Base-by-base conservation (phyloP, 1,140 invertebrate genomes). In the Drosophila orena region DNA sequence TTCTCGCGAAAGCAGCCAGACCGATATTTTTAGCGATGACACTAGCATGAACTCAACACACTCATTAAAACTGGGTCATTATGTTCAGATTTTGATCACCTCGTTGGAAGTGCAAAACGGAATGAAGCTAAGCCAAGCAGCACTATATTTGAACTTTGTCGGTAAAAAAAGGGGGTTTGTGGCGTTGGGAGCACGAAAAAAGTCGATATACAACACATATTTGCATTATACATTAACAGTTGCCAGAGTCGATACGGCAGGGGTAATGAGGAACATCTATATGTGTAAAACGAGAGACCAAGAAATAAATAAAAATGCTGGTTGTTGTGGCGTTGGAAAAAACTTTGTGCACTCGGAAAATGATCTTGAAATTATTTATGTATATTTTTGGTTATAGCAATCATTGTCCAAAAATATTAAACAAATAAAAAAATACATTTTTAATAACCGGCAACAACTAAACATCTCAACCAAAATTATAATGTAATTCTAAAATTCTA, bases 151-250 rank as follows among this genome's bases (percentile, higher is more conserved):
- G 61, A 76, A 76, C 71, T 73, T 37, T 30, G 30, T 65, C 64
- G 35, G 30, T 8, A 34, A 24, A 42, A 24, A 5, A 17, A 17
- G 17, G 17, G 24, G 20, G 34, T 37, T 12, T n/a, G 40, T 27
- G 38, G 17, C 46, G 37, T 38, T 38, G 42, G 40, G 8, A 30
- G 27, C 6, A 27, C 27, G 6, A 70, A 49, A 37, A 47, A 47
- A 69, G 66, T 74, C 72, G 70, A 68, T 76, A 47, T 77, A 64
- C 76, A 77, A 77, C 64, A 77, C 56, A 77, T 86, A 86, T 86
- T 86, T 86, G 83, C 83, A 86, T 86, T 89, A 81, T 76, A 88
- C 84, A 83, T 86, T 86, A 86, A 88, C 84, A 79, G 83, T 57
- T 57, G 74, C 44, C 52, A 14, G 44, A 20, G 10, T 46, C 14